Base-by-base conservation (phyloP, 1,140 invertebrate genomes). In the Ceratitis capitata region DNA sequence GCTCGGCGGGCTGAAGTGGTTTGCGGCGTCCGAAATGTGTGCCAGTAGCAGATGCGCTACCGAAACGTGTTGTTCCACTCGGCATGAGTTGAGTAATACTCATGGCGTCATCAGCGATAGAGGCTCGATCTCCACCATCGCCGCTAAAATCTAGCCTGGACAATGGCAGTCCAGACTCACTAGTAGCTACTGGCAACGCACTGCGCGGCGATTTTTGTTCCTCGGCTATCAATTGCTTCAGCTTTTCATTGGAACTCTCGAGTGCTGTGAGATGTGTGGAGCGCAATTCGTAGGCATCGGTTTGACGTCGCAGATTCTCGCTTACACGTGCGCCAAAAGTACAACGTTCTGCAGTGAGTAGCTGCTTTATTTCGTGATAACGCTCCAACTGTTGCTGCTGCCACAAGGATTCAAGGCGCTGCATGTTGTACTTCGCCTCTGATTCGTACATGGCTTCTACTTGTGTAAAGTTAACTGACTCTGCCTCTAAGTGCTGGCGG, bases 191-290 rank as follows among this genome's bases (percentile, higher is more conserved):
- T 19, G 35, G 16, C 3, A 26, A 32, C n/a, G 61, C 56, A 49
- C 23, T 35, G 14, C 84, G 84, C 6, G 84, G 84, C 29, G 85
- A 85, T 58, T 86, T 53, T 83, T 88, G 88, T 83, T 88, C 83
- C 74, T 92, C 88, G 53, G 89, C 87, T 85, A 89, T 90, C n/a
- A 92, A 86, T 19, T 87, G 84, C 85, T 92, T 87, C 64, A 93
- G 85, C 83, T 93, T 91, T 23, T 91, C 88, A 87, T 92, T 91
- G 82, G 91, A 91, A 85, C 91, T 88, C 86, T 93, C 92, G 85
- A 93, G 92, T 26, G 87, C 88, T 29, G 88, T 84, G 0, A 93
- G 58, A 85, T 93, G 91, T 39, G 90, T 88, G 84, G 92, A 89
- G 1, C 92, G 88, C 85, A 93, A 88, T 29, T 90, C 87, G 0